A percentile compares a stretch with the other conserved stretches of the same genome.
Evolutionary conservation across 2,888 invertebrate genomes (phyloP).

Genomic region (Hemaris fuciformis): DNA sequence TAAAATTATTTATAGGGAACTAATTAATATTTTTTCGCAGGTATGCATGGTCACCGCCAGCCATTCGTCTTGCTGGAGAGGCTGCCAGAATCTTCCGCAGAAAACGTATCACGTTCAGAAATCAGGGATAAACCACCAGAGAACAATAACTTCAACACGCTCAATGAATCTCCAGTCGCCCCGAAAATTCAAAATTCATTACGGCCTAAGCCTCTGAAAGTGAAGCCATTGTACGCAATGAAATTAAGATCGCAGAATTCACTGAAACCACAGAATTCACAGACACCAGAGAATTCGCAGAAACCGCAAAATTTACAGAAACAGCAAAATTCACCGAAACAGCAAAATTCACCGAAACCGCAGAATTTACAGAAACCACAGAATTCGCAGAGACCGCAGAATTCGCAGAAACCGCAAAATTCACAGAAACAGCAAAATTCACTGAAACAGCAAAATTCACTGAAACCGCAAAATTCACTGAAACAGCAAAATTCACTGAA

Average conservation of each 20-base stretch:
- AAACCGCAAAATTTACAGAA: no score
- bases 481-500: not conserved
- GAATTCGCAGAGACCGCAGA: not conserved
- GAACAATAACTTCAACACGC: no score
- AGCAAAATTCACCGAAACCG: no score
- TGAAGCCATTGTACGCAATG: not conserved
- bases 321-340: no score
- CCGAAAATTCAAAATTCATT: conserved; percentile 14
- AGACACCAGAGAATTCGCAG: no score
- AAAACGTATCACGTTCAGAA: not conserved
- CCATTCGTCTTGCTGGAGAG: conserved; percentile 40
- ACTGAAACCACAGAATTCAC: not conserved
- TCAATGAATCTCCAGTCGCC: not conserved
- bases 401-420: no score
- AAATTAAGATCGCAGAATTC: not conserved
- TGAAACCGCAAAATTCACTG: no score
- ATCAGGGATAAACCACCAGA: not conserved
- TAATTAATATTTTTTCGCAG: conserved; percentile 25
- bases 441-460: no score
- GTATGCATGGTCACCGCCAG: conserved; percentile 30
- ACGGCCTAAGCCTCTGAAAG: not conserved
- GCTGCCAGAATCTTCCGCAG: not conserved
- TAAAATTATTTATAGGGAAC: no score
- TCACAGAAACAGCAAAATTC: no score
- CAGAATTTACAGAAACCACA: not conserved